Evolutionary conservation across 1,140 invertebrate genomes (phyloP).

Genomic region (Phenacoccus solenopsis): DNA sequence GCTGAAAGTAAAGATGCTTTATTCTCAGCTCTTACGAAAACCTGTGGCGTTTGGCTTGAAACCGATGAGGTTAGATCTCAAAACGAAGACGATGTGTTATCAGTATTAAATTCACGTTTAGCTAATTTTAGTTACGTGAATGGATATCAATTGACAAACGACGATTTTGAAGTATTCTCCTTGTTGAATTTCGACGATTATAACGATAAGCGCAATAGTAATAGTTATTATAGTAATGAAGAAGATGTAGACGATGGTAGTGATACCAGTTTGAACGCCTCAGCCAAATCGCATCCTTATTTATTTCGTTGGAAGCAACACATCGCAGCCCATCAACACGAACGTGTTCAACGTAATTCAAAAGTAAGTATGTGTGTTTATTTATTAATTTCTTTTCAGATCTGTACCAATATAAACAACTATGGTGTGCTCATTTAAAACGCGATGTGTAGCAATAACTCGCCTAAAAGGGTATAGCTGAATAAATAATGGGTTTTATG

Average conservation of each 20-base stretch:
- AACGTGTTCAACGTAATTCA: too few species aligned
- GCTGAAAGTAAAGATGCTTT: neutral
- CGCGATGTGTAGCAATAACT: too few species aligned
- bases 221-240: too few species aligned
- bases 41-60: neutral
- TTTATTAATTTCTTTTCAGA: too few species aligned
- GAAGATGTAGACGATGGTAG: too few species aligned
- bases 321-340: slow-evolving; percentile 26
- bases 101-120: slow-evolving; percentile 35
- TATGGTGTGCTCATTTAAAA: too few species aligned
- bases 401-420: too few species aligned
- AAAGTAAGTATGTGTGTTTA: too few species aligned
- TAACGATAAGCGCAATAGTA: too few species aligned
- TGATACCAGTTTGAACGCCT: neutral
- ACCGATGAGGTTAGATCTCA: neutral
- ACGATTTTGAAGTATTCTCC: slow-evolving; percentile 33
- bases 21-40: neutral
- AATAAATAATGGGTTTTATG: too few species aligned
- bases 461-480: too few species aligned
- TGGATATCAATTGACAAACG: slow-evolving; percentile 35
- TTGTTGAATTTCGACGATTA: slow-evolving; percentile 23
- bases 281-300: slow-evolving; percentile 28
- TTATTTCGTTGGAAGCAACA: slow-evolving; percentile 37
- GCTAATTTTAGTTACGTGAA: slow-evolving; percentile 37
- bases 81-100: neutral